Evolutionary conservation across 2,888 invertebrate species (phyloP).

Genomic region (Melanostoma mellinum): DNA sequence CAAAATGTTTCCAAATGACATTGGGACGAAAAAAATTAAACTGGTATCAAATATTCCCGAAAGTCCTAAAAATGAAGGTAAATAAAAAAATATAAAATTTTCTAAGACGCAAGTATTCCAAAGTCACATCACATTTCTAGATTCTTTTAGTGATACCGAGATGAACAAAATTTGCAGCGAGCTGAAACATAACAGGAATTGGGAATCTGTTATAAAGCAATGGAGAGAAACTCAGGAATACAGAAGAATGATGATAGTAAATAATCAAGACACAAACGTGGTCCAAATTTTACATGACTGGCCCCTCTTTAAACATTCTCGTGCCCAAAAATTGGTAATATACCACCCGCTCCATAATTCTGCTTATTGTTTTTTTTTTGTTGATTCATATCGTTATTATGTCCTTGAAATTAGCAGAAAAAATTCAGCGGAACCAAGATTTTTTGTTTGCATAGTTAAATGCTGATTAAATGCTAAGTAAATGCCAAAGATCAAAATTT

Average conservation of each 20-base stretch:
- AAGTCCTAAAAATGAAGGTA: not conserved
- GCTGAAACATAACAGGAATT: not conserved
- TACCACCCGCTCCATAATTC: not conserved
- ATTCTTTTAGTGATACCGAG: not conserved
- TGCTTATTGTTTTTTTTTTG: slow-evolving; percentile 4
- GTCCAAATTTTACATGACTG: not conserved
- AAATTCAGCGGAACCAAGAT: not conserved
- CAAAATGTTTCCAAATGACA: not conserved
- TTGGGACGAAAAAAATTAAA: not conserved
- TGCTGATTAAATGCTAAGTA: not conserved
- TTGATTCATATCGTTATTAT: not conserved
- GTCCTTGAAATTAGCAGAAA: not conserved
- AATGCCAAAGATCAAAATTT: not conserved
- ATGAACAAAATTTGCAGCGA: no score
- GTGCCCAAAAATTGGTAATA: not conserved
- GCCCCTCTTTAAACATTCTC: slow-evolving; percentile 2
- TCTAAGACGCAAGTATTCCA: not conserved
- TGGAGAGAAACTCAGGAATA: not conserved
- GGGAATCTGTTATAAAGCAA: not conserved
- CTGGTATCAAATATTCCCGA: not conserved
- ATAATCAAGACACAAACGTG: not conserved
- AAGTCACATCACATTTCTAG: not conserved
- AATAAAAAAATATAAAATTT: not conserved
- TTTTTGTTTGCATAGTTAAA: no score
- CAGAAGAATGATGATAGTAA: not conserved